Base-by-base conservation (phyloP, 1,140 invertebrate genomes). In the Antheraea mylitta region DNA sequence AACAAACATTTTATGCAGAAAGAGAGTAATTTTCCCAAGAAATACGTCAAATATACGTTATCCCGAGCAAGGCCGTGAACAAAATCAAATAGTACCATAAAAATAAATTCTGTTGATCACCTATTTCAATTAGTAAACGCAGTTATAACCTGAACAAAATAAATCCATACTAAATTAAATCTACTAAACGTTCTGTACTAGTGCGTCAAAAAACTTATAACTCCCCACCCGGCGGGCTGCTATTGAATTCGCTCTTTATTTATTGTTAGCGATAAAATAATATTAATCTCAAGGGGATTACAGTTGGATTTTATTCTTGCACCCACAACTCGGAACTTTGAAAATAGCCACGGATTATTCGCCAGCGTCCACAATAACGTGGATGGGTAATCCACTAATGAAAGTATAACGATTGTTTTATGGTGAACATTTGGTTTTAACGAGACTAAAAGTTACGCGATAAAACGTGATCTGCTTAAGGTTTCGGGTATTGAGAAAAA, bases 201-300 rank as follows among this genome's bases (percentile, higher is more conserved):
- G 78, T 89, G 79, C 78, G 82, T 91, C 86, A 89, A 89, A 90
- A 89, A 91, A 90, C 83, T 91, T 90, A 81, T 89, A 90, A 89
- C 87, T 86, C 82, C 79, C 74, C 78, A 16, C 13, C 0, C 19
- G 60, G 60, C 19, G 30, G 19, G 30, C 7, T 30, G 19, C 88
- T 85, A 90, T 92, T 92, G 87, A 90, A 90, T 92, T 89, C 83
- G 69, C 79, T 79, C 80, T 77, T 90, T 91, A 90, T 91, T 91
- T 91, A 91, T 91, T 83, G 87, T 89, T 81, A 72, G 84, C 84
- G 88, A 92, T 92, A 89, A 90, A 92, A 92, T 90, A 90, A 92
- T 92, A 92, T 92, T 92, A 92, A 92, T 90, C 88, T 84, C 86
- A 71, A n/a, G 86, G 81, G 90, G 79, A 87, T 89, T 89, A 85